phyloP scores from a whole-genome alignment of 2,888 invertebrate species.

The Caenorhabditis wallacei region DNA sequence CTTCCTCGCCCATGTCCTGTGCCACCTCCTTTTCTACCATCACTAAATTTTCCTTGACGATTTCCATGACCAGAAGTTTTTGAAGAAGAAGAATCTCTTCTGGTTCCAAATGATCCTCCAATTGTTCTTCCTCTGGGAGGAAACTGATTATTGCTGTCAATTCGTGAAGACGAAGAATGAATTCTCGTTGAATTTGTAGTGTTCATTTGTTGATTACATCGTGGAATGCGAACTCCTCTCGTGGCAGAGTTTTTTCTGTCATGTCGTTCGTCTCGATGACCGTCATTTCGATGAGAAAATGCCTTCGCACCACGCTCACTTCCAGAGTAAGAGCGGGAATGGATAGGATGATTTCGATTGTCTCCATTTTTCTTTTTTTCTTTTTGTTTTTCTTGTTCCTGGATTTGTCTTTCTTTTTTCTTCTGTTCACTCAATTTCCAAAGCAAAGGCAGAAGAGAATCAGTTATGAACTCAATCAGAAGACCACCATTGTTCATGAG shows the following conservation, averaged over 20 bases:
- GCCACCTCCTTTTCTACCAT: background rate
- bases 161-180: no score
- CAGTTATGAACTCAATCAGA: constrained; percentile 23
- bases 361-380: background rate
- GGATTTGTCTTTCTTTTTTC: background rate
- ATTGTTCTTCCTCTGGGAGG: no score
- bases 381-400: background rate
- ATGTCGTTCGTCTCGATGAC: background rate
- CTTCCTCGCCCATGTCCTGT: background rate
- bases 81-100: no score
- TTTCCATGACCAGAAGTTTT: no score
- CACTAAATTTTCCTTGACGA: no score
- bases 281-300: background rate
- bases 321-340: background rate
- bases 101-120: no score
- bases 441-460: constrained; percentile 1
- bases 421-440: background rate
- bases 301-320: background rate
- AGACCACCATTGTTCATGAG: constrained; percentile 30
- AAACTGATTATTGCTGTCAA: no score
- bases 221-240: background rate
- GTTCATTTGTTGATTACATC: no score
- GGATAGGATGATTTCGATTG: background rate
- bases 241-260: background rate
- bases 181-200: no score